These are phyloP conservation scores for Typhlomys cinereus DNA, from an alignment of 2,113 vertebrate species.

Conservation along the genomic window DNA sequence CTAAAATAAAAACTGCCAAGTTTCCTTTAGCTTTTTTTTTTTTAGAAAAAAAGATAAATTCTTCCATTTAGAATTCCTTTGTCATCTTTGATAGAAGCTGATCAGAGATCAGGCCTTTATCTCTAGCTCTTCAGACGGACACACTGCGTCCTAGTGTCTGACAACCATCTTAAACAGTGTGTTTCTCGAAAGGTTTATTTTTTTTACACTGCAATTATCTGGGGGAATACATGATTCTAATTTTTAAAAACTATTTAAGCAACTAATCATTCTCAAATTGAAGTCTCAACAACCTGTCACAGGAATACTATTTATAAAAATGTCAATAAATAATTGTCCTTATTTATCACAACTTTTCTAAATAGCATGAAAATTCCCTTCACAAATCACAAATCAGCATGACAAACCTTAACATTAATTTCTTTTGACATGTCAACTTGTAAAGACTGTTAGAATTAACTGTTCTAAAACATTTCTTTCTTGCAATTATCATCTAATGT, in stretches of 20 bases:
- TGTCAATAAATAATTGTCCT: not conserved
- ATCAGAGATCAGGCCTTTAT: not conserved
- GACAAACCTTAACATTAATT: not conserved
- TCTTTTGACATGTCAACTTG: not conserved
- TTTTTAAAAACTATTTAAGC: not conserved
- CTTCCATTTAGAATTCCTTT: not conserved
- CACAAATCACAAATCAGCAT: not conserved
- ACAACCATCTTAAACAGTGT: not conserved
- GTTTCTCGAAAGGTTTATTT: no score
- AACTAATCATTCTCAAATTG: no score
- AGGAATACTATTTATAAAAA: not conserved
- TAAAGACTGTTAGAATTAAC: not conserved
- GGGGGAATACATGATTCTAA: not conserved
- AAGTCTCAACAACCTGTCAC: no score
- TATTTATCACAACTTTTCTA: not conserved
- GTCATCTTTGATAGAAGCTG: not conserved
- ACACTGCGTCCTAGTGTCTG: not conserved
- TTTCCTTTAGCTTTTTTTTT: not conserved
- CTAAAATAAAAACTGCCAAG: not conserved
- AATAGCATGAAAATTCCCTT: not conserved
- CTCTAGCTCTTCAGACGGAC: not conserved
- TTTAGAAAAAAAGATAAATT: not conserved
- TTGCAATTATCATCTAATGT: not conserved
- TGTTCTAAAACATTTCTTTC: not conserved
- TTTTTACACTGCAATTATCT: not conserved